phyloP scores from a whole-genome alignment of 2,888 invertebrate species.

The Cordilura impudica region DNA sequence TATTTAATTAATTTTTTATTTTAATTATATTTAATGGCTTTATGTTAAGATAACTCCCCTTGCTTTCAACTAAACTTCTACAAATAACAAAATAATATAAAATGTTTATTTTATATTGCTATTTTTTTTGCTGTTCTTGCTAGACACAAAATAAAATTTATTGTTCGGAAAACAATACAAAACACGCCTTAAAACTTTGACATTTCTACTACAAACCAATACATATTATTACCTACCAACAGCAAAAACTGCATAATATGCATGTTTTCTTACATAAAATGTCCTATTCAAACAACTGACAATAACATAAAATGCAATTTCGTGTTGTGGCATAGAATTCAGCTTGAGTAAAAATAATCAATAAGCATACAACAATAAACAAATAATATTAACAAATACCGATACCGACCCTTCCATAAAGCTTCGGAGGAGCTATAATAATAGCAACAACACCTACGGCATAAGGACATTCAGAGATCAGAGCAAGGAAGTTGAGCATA shows the following conservation, averaged over 20 bases:
- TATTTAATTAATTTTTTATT: slow-evolving; percentile 40
- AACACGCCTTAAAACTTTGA: slow-evolving; percentile 58
- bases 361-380: slow-evolving; percentile 34
- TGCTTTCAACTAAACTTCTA: neutral
- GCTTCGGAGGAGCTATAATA: no score
- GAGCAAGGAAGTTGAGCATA: neutral
- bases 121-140: slow-evolving; percentile 14
- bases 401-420: neutral
- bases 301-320: slow-evolving; percentile 59
- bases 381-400: slow-evolving; percentile 15
- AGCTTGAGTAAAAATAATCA: slow-evolving; percentile 47
- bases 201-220: slow-evolving; percentile 2
- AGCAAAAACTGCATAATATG: slow-evolving; percentile 35
- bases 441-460: slow-evolving; percentile 7
- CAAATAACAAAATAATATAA: slow-evolving; percentile 51
- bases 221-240: slow-evolving; percentile 10
- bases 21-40: slow-evolving; percentile 51
- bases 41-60: slow-evolving; percentile 44
- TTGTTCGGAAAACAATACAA: slow-evolving; percentile 58
- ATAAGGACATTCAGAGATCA: neutral
- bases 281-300: slow-evolving; percentile 18
- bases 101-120: slow-evolving; percentile 8
- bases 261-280: slow-evolving; percentile 34
- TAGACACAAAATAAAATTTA: slow-evolving; percentile 49
- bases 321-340: neutral